phyloP scores from a whole-genome alignment of 2,797 vertebrate species.

The Hirundo rustica region DNA sequence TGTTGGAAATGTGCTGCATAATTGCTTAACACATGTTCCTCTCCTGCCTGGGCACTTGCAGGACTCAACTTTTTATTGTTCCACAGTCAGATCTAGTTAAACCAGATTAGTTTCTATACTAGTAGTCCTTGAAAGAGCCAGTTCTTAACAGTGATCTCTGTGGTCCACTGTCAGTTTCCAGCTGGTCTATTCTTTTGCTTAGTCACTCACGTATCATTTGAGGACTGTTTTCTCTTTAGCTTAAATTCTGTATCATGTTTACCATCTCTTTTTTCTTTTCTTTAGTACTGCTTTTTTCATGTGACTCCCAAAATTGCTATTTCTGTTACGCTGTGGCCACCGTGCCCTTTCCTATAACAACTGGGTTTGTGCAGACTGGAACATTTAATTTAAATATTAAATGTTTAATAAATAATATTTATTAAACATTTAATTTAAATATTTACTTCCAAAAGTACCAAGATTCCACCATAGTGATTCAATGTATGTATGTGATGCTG shows the following conservation, averaged over 20 bases:
- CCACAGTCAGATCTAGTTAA: neutral
- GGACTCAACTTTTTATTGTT: neutral
- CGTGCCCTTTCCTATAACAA: neutral
- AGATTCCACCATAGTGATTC: neutral
- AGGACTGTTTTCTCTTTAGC: neutral
- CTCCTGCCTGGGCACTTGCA: neutral
- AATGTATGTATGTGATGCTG: neutral
- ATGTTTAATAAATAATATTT: too few species aligned
- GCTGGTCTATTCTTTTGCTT: neutral
- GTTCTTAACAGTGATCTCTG: neutral
- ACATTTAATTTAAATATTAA: too few species aligned
- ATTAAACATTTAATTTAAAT: too few species aligned
- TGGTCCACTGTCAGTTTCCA: neutral
- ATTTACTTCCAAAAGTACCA: neutral
- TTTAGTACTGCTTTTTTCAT: neutral
- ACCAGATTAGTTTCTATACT: neutral
- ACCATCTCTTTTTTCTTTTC: neutral
- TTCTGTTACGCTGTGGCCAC: neutral
- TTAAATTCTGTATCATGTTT: neutral
- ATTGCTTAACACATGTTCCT: neutral
- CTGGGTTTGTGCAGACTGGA: neutral
- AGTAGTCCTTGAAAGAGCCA: neutral
- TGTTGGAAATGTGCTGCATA: neutral
- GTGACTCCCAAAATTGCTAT: neutral
- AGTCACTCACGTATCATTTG: neutral